A percentile compares a stretch with the other conserved stretches of the same genome.
phyloP scores from a whole-genome alignment of 2,113 vertebrate species.

The Chaetodon trifascialis region DNA sequence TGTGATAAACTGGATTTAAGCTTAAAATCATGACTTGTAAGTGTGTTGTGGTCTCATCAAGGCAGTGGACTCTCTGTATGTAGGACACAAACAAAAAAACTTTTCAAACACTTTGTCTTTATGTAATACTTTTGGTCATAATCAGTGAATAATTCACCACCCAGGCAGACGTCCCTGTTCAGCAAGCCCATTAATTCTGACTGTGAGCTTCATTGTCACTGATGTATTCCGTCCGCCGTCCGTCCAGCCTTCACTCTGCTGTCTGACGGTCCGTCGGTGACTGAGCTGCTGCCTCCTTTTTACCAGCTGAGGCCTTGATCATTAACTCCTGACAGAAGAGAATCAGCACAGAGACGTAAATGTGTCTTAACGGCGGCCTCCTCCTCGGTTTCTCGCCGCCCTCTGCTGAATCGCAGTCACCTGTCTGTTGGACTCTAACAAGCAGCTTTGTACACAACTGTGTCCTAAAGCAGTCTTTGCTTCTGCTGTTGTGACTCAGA shows the following conservation, averaged over 20 bases:
- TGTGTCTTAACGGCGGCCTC: neutral
- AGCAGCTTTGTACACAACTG: constrained; percentile 4
- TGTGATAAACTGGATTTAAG: neutral
- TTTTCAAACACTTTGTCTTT: neutral
- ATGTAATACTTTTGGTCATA: neutral
- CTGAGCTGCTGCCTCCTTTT: neutral
- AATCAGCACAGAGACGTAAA: neutral
- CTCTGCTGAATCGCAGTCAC: neutral
- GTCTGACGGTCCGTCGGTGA: neutral
- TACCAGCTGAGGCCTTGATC: constrained; percentile 8
- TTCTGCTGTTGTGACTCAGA: constrained; percentile 6
- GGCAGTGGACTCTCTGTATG: neutral
- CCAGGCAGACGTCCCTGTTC: neutral
- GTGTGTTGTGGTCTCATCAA: neutral
- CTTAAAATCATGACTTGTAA: neutral
- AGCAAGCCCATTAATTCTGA: neutral
- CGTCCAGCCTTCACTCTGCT: neutral
- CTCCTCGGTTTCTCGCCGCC: neutral
- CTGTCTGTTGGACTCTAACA: neutral
- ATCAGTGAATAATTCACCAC: constrained; percentile 7
- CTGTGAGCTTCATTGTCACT: neutral
- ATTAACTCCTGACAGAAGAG: neutral
- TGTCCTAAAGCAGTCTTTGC: constrained; percentile 23
- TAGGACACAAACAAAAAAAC: neutral
- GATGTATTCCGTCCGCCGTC: constrained; percentile 12